Conservation (phyloP, 2,113 vertebrate genomes). For the Pelodiscus sinensis region DNA sequence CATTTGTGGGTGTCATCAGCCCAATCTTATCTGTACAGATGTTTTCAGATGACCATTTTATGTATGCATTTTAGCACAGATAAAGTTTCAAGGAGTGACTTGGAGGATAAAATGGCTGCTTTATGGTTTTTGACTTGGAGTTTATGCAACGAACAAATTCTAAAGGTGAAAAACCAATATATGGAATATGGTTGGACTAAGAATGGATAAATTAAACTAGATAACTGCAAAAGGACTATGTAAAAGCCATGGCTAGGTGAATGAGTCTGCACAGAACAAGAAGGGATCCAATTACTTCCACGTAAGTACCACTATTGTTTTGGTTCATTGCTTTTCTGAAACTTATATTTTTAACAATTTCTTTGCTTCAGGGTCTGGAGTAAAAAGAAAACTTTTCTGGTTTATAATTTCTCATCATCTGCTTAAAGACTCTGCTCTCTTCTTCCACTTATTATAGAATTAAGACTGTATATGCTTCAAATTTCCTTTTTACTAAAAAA, state of each 20-base stretch:
- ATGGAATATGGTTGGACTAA: not conserved
- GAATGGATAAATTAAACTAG: not conserved
- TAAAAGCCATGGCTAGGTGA: not conserved
- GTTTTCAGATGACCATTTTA: not conserved
- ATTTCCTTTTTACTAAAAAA: slow-evolving; percentile 21
- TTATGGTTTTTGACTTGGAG: not conserved
- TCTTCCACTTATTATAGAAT: slow-evolving; percentile 18
- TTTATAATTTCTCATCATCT: not conserved
- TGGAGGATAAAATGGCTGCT: not conserved
- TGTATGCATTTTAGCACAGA: not conserved
- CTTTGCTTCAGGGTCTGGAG: rapidly evolving
- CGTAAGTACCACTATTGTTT: not conserved
- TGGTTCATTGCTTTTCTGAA: not conserved
- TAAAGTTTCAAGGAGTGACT: not conserved
- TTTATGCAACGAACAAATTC: not conserved
- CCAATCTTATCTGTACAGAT: not conserved
- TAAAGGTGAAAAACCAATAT: not conserved
- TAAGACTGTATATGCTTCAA: slow-evolving; percentile 23
- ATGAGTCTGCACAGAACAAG: not conserved
- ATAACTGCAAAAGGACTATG: not conserved
- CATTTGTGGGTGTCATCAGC: too few species aligned
- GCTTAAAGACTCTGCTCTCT: not conserved
- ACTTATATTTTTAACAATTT: not conserved
- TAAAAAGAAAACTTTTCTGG: not conserved
- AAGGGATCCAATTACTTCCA: not conserved